Evolutionary conservation across 2,113 vertebrate genomes (phyloP).

Genomic region (Glaucomys volans): DNA sequence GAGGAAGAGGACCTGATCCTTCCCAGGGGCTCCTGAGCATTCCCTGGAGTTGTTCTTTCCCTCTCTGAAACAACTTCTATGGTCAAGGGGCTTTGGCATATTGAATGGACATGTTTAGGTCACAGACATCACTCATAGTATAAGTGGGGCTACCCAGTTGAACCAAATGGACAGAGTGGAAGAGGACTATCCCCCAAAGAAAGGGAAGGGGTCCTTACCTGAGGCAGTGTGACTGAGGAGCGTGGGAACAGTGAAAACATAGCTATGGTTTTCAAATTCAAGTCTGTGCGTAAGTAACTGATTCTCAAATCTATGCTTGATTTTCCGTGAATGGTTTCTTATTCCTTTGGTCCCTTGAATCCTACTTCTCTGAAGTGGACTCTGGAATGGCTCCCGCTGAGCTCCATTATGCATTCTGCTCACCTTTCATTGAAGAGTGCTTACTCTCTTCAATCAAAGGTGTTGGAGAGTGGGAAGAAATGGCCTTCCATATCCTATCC

Average conservation of each 20-base stretch:
- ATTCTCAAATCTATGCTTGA: neutral
- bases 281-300: neutral
- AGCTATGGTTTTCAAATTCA: neutral
- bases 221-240: neutral
- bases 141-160: neutral
- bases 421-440: neutral
- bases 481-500: neutral
- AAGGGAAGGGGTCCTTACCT: rapidly evolving
- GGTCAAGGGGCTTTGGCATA: neutral
- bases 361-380: neutral
- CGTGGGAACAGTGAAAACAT: neutral
- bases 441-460: neutral
- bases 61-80: neutral
- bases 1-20: neutral
- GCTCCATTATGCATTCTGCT: neutral
- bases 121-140: neutral
- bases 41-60: neutral
- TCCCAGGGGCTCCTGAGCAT: neutral
- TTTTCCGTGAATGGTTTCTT: neutral
- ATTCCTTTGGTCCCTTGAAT: neutral
- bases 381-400: neutral
- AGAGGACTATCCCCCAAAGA: neutral
- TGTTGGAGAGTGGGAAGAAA: neutral
- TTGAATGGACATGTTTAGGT: neutral
- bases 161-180: neutral